phyloP scores from a whole-genome alignment of 2,888 invertebrate species.

The Erebia palarica region DNA sequence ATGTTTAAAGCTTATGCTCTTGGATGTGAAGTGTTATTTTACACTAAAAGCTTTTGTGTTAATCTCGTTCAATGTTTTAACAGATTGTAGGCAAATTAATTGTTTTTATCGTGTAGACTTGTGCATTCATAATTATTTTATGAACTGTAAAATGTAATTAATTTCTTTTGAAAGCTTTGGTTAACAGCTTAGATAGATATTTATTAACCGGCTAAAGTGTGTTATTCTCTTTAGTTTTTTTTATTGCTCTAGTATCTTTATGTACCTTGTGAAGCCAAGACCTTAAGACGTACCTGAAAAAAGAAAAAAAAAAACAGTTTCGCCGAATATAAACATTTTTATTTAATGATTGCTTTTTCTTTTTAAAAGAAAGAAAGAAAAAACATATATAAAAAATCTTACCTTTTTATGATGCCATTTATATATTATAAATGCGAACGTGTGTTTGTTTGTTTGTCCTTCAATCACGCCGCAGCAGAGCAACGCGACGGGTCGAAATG shows the following conservation, averaged over 20 bases:
- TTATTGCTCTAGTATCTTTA: not conserved
- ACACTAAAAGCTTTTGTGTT: not conserved
- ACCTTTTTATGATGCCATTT: too few species aligned
- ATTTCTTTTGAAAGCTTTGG: not conserved
- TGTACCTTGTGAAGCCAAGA: not conserved
- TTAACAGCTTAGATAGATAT: too few species aligned
- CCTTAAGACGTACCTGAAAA: not conserved
- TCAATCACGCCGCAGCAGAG: too few species aligned
- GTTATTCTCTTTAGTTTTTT: too few species aligned
- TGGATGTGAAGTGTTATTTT: not conserved
- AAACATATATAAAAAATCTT: too few species aligned
- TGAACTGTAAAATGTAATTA: not conserved
- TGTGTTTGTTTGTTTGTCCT: too few species aligned
- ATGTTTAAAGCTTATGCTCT: not conserved
- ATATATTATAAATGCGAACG: too few species aligned
- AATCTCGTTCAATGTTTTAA: not conserved
- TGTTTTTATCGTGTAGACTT: not conserved
- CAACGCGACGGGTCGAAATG: too few species aligned
- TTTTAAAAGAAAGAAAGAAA: too few species aligned
- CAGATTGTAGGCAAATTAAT: not conserved
- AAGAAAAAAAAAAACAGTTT: not conserved
- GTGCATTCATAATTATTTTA: not conserved
- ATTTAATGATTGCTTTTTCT: too few species aligned
- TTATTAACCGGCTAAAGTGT: too few species aligned
- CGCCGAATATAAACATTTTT: too few species aligned